phyloP scores from a whole-genome alignment of 2,797 vertebrate species.

The Furcifer pardalis region DNA sequence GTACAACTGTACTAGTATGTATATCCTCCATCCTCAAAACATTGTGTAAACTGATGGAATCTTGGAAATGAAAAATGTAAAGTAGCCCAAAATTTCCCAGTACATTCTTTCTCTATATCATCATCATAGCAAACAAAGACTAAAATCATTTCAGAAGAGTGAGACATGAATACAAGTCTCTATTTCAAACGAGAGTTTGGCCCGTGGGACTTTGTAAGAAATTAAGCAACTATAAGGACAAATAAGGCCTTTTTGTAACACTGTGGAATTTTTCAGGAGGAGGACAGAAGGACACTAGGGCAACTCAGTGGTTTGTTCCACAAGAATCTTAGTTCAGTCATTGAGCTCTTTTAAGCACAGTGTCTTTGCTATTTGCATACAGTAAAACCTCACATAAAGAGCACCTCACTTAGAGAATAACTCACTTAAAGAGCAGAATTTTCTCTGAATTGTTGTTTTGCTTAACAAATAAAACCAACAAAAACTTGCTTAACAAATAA shows the following conservation, averaged over 20 bases:
- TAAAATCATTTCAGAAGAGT: constrained; percentile 29
- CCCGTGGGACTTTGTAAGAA: background rate
- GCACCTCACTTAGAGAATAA: too few relatives aligned
- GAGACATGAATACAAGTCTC: constrained; percentile 36
- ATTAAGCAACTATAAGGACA: background rate
- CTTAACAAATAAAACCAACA: too few relatives aligned
- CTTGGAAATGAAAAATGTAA: constrained; percentile 43
- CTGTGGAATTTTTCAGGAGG: constrained; percentile 9
- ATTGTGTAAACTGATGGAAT: constrained; percentile 40
- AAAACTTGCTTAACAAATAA: too few relatives aligned
- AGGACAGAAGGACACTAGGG: background rate
- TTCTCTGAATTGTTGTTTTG: too few relatives aligned
- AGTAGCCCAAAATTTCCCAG: constrained; percentile 53
- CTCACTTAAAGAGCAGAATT: too few relatives aligned
- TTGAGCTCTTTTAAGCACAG: background rate
- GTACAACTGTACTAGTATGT: constrained; percentile 36
- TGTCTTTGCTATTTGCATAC: background rate
- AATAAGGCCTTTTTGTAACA: constrained; percentile 8
- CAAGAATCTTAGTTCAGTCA: background rate
- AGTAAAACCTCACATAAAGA: too few relatives aligned
- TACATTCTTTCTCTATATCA: constrained; percentile 56
- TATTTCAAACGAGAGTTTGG: constrained; percentile 1
- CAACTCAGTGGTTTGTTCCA: background rate
- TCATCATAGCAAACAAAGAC: constrained; percentile 34
- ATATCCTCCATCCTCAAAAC: constrained; percentile 2